Evolutionary conservation across 2,113 vertebrate species (phyloP).

Genomic region (Gasterosteus nipponicus): DNA sequence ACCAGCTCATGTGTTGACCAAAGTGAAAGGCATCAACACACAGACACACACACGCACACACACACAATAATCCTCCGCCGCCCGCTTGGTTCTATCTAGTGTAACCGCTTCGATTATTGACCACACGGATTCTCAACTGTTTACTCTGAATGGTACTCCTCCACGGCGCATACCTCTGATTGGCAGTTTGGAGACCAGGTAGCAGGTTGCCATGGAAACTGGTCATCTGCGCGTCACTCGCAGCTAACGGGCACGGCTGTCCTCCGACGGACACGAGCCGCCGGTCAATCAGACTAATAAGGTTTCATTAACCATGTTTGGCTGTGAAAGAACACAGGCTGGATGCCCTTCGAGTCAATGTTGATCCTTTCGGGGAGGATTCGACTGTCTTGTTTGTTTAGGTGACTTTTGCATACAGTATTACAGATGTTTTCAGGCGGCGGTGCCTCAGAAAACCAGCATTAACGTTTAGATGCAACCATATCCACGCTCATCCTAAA

Average conservation of each 20-base stretch:
- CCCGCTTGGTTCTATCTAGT: neutral
- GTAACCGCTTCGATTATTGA: slow-evolving; percentile 25
- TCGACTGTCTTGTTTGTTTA: slow-evolving; percentile 17
- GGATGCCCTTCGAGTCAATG: slow-evolving; percentile 1
- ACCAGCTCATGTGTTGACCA: slow-evolving; percentile 57
- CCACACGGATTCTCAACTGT: slow-evolving; percentile 41
- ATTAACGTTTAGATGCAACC: slow-evolving; percentile 55
- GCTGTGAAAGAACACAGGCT: slow-evolving; percentile 19
- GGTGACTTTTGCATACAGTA: slow-evolving; percentile 54
- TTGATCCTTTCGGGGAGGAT: slow-evolving; percentile 30
- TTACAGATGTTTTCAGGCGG: slow-evolving; percentile 50
- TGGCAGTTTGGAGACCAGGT: slow-evolving; percentile 45
- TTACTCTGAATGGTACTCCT: slow-evolving; percentile 51
- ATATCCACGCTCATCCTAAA: slow-evolving; percentile 52
- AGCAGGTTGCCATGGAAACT: slow-evolving; percentile 64
- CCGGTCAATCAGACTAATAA: slow-evolving; percentile 44
- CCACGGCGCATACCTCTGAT: slow-evolving; percentile 35
- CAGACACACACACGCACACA: slow-evolving; percentile 10
- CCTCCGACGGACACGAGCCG: slow-evolving; percentile 31
- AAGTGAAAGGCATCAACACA: slow-evolving; percentile 36
- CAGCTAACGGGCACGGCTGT: slow-evolving; percentile 48
- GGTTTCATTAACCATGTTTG: slow-evolving; percentile 40
- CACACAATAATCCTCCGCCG: neutral
- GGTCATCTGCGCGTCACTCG: slow-evolving; percentile 51
- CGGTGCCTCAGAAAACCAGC: slow-evolving; percentile 64